phyloP scores from a whole-genome alignment of 2,797 vertebrate genomes.

The Oreochromis mossambicus region DNA sequence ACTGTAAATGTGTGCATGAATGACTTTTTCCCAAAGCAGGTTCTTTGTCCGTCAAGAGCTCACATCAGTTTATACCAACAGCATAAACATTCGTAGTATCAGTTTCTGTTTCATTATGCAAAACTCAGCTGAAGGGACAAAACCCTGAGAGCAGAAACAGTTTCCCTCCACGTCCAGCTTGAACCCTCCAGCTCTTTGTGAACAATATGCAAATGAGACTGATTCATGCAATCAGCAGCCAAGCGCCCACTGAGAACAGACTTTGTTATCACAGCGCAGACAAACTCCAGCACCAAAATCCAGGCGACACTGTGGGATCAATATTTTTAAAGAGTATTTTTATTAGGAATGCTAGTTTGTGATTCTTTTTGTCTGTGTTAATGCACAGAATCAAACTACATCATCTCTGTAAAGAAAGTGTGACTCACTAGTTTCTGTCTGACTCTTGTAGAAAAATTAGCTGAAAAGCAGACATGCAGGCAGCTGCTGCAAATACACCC shows the following conservation, averaged over 20 bases:
- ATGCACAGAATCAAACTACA: background rate
- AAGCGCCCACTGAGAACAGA: background rate
- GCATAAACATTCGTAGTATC: background rate
- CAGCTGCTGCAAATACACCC: background rate
- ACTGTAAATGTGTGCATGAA: background rate
- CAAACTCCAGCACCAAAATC: background rate
- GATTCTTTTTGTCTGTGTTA: fast-evolving
- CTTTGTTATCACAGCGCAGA: background rate
- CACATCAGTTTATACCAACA: background rate
- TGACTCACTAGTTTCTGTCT: background rate
- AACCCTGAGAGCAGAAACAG: background rate
- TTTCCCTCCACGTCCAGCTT: background rate
- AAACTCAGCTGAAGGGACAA: background rate
- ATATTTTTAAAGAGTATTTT: background rate
- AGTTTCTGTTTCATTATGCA: background rate
- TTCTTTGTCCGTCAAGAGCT: background rate
- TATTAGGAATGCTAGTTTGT: background rate
- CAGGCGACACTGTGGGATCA: background rate
- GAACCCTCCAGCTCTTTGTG: background rate
- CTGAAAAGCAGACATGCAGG: background rate
- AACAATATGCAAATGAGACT: background rate
- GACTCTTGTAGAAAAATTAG: background rate
- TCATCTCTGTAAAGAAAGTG: background rate
- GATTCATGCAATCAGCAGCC: background rate
- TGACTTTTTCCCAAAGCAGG: background rate